Base-by-base conservation (phyloP, 2,888 invertebrate genomes). In the Tipula helvola region DNA sequence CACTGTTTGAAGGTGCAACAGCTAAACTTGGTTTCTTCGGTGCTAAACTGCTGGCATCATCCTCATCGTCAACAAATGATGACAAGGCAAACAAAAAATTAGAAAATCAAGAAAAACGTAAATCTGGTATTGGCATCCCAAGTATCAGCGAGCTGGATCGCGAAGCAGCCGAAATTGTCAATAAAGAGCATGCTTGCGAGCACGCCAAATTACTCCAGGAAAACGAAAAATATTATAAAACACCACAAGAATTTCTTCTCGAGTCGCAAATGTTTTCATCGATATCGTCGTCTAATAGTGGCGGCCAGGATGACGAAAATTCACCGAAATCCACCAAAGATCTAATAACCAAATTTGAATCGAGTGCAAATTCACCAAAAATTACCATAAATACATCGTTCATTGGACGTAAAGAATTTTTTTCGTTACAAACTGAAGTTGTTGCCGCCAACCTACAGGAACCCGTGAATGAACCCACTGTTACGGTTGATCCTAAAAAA, bases 101-200 rank as follows among this genome's bases (percentile, higher is more conserved):
- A 28, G 87, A 85, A 16, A 88, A 91, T 87, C 90, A 92, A 1
- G 92, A 92, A 83, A 94, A 93, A 89, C 91, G 93, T 87, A 93
- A 92, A 91, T 92, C 94, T 0, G 93, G 93, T 88, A 89, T 95
- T 90, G 93, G 93, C 89, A 92, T 94, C 88, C 95, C 95, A 0
- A 96, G 95, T 90, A 96, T 96, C 88, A 96, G 96, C 89, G 96
- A 96, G 90, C 91, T 96, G 88, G 96, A 96, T 90, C 93, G 95
- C 88, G 95, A 96, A 90, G 96, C 96, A 0, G 93, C 95, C 0
- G 95, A 95, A 90, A 95, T 96, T 88, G 87, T 88, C 85, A 87
- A 86, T 83, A 87, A 88, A 85, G 88, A 88, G 47, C 87, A 88
- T 42, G 87, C 88, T 36, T 84, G 44, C 85, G 89, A 89, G 87